phyloP scores from a whole-genome alignment of 2,797 vertebrate genomes.

The Chrosomus eos region DNA sequence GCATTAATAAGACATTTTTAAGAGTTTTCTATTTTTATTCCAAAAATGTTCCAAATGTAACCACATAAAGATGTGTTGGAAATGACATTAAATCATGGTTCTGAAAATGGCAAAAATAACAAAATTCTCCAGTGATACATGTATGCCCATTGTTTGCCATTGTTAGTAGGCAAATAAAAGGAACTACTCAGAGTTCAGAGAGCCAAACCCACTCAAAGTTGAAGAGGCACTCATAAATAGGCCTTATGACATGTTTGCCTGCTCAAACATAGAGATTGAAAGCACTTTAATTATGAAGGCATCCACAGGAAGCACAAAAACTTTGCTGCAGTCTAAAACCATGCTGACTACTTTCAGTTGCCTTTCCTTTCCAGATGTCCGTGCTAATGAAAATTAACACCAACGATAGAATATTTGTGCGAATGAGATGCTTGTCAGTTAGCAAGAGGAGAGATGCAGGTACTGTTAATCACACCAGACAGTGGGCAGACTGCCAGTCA shows the following conservation, averaged over 20 bases:
- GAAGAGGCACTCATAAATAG: slow-evolving; percentile 3
- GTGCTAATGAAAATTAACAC: not conserved
- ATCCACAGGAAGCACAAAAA: not conserved
- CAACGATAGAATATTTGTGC: not conserved
- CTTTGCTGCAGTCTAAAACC: not conserved
- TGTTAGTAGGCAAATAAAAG: not conserved
- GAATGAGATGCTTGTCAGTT: not conserved
- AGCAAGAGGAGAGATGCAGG: not conserved
- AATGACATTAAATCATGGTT: not conserved
- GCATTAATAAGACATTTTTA: not conserved
- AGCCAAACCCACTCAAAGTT: slow-evolving; percentile 1
- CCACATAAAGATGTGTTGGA: not conserved
- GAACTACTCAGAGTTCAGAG: not conserved
- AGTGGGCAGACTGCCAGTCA: not conserved
- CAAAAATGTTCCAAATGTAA: not conserved
- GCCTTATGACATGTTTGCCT: not conserved
- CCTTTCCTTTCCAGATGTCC: not conserved
- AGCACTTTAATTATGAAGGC: slow-evolving; percentile 4
- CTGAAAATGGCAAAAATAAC: not conserved
- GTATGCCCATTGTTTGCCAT: not conserved
- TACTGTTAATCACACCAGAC: not conserved
- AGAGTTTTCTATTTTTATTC: not conserved
- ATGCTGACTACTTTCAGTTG: not conserved
- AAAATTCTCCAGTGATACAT: not conserved
- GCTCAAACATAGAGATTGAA: slow-evolving; percentile 5